These are phyloP conservation scores for Branchipolynoe longqiensis DNA, from an alignment of 2,888 invertebrate genomes.

Conservation along the genomic window DNA sequence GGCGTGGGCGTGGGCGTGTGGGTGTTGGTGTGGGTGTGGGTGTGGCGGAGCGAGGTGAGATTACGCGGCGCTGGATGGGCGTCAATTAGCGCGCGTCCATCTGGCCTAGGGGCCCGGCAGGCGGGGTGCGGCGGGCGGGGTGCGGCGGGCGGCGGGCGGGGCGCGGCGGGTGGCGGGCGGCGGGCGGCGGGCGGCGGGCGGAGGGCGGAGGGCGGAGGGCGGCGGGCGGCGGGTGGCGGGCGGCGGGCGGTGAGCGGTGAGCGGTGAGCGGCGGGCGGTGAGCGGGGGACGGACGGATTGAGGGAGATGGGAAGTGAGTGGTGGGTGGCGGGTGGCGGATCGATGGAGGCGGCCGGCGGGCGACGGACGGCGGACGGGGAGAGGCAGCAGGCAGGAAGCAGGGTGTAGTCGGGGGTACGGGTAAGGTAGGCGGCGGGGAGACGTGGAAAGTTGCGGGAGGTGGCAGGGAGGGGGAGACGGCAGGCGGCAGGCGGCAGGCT, in stretches of 20 bases:
- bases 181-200: neutral
- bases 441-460: neutral
- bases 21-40: too few relatives aligned
- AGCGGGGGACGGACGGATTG: neutral
- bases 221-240: neutral
- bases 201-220: neutral
- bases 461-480: neutral
- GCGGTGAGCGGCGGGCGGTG: neutral
- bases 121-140: neutral
- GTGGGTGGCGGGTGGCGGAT: neutral
- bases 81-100: slow-evolving; percentile 40
- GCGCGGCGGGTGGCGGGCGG: neutral
- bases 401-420: neutral
- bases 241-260: neutral
- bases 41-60: slow-evolving; percentile 47
- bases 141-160: neutral
- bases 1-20: too few relatives aligned
- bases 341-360: neutral
- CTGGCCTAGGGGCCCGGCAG: neutral
- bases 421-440: neutral
- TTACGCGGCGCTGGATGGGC: neutral
- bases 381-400: neutral
- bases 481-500: neutral
- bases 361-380: neutral
- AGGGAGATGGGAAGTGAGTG: neutral